Evolutionary conservation across 2,888 invertebrate genomes (phyloP), one percentile per base, ranked within the genome.

Genomic region (Zhengitettix transpicula): DNA sequence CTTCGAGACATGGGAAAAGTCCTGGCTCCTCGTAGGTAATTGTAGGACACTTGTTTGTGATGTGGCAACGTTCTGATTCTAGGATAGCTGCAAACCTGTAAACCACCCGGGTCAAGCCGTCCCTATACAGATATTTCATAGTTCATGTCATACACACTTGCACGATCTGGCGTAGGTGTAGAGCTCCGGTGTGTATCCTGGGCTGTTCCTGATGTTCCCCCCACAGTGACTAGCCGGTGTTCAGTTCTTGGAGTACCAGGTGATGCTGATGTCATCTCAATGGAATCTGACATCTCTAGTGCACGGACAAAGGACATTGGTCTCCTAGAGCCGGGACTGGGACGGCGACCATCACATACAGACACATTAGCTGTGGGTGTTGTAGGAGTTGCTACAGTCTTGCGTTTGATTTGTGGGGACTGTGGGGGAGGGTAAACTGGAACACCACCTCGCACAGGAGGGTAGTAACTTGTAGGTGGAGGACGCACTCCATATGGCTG

Each of bases 101-200:
- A 16, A 52, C 63, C 63, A 61, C 60, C 51, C 42, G 60, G 60
- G 61, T 62, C 64, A 61, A 64, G 63, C 64, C 65, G 70, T 67
- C 71, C 77, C 89, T 88, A 93, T 80, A 93, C 92, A 67, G 91
- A 91, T 78, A 93, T 93, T 76, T 93, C 93, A 75, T 93, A 92
- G 79, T 91, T 93, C 85, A 90, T 90, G 75, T 93, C 92, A 75
- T 93, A 93, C 66, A 91, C 88, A 74, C 90, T 90, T 69, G 88
- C 86, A 68, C 91, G 85, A 74, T 91, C 90, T 57, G 89, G 87
- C 15, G 87, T 83, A 47, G 81, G 79, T 56, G 82, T 77, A 14
- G 78, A 77, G 40, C 78, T 75, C 63, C 76, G 68, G 57, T 71
- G 71, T 14, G 62, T 52, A 42, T 65, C 65, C 47, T 61, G 55